Conservation (phyloP, 1,140 invertebrate species). For the Aphelenchoides avenae region DNA sequence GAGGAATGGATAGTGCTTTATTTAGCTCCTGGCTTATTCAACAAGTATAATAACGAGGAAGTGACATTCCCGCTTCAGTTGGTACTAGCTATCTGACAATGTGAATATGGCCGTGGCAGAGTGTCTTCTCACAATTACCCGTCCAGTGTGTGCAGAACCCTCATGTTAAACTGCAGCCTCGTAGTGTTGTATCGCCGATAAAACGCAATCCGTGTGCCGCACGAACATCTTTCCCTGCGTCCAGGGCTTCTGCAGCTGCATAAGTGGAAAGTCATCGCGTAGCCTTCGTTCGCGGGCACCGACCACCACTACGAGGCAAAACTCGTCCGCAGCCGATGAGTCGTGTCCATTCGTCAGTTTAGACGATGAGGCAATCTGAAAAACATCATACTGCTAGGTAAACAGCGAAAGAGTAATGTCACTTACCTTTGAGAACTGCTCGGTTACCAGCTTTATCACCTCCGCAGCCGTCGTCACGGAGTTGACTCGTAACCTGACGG, state of each 20-base stretch:
- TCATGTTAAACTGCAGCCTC: too few species aligned
- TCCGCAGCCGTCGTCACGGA: conserved; percentile 81
- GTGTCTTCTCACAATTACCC: too few species aligned
- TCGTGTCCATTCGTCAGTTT: conserved; percentile 67
- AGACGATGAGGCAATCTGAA: not conserved
- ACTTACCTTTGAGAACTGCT: conserved; percentile 77
- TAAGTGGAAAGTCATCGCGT: conserved; percentile 81
- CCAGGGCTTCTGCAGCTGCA: conserved; percentile 89
- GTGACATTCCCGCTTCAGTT: too few species aligned
- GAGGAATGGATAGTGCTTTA: too few species aligned
- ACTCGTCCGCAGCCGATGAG: conserved; percentile 67
- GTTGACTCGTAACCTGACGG: conserved; percentile 84
- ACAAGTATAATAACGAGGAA: too few species aligned
- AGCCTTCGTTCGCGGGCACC: conserved; percentile 83
- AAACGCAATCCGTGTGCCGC: conserved; percentile 59
- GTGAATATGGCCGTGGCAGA: too few species aligned
- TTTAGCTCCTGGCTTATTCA: too few species aligned
- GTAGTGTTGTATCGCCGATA: conserved; percentile 27
- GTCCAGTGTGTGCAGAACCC: too few species aligned
- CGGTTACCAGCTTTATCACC: conserved; percentile 88
- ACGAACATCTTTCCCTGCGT: conserved; percentile 84
- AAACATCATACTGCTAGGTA: not conserved
- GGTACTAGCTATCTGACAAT: too few species aligned
- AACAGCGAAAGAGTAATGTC: not conserved
- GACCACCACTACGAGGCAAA: conserved; percentile 87